Conservation (phyloP, 2,888 invertebrate species). For the Thera obeliscata region DNA sequence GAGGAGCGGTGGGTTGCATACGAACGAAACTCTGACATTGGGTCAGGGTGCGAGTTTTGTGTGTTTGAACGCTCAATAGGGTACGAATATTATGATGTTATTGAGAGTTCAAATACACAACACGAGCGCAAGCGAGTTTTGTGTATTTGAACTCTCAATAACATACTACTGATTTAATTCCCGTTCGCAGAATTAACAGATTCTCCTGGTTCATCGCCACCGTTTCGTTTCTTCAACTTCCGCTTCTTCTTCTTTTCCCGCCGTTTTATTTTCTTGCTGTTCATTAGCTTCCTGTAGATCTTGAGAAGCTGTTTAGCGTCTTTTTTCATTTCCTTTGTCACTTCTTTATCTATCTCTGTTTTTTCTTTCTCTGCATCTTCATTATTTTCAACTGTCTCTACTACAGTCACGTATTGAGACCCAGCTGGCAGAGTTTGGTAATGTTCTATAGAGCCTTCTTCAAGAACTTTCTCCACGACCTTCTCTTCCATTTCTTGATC, state of each 20-base stretch:
- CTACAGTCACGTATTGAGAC: slow-evolving; percentile 65
- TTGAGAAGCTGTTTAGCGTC: slow-evolving; percentile 76
- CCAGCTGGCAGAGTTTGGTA: slow-evolving; percentile 76
- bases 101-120: too few relatives aligned
- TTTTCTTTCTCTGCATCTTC: slow-evolving; percentile 16
- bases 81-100: too few relatives aligned
- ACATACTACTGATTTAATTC: background rate
- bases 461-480: slow-evolving; percentile 42
- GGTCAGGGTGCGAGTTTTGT: too few relatives aligned
- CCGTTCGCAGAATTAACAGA: background rate
- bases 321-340: slow-evolving; percentile 66
- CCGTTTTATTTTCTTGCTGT: slow-evolving; percentile 41
- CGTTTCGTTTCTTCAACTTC: slow-evolving; percentile 49
- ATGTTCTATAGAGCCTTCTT: slow-evolving; percentile 83
- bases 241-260: slow-evolving; percentile 67
- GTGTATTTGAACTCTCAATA: too few relatives aligned
- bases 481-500: slow-evolving; percentile 39
- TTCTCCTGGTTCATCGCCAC: background rate
- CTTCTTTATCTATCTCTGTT: slow-evolving; percentile 4
- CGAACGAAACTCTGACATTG: too few relatives aligned
- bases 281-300: slow-evolving; percentile 77
- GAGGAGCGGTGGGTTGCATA: too few relatives aligned
- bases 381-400: slow-evolving; percentile 44
- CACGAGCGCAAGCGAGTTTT: too few relatives aligned
- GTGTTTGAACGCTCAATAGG: too few relatives aligned